Evolutionary conservation across 2,797 vertebrate species (phyloP).

Genomic region (Mycteria americana): DNA sequence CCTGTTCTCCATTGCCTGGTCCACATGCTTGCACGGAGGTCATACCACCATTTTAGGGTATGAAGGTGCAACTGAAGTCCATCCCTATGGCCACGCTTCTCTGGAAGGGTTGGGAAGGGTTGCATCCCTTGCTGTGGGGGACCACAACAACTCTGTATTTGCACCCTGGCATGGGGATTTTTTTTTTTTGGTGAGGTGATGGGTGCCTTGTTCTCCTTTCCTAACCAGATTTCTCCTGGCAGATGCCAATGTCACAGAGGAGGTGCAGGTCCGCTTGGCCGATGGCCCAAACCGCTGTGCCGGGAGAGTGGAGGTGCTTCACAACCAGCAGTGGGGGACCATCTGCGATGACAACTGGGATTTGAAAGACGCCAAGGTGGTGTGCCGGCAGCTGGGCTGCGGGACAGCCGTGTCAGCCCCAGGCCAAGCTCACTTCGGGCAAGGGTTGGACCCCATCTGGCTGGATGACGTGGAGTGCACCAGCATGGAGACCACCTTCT

Average conservation of each 20-base stretch:
- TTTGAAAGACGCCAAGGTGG: not conserved
- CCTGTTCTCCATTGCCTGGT: not conserved
- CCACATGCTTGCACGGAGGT: not conserved
- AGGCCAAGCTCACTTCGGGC: conserved; percentile 20
- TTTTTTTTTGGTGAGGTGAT: not conserved
- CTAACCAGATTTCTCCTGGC: not conserved
- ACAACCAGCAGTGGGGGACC: conserved; percentile 47
- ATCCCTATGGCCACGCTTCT: accelerated
- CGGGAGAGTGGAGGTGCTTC: conserved; percentile 64
- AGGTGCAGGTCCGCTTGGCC: conserved; percentile 2
- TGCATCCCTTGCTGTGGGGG: no score
- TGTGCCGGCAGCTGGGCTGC: conserved; percentile 49
- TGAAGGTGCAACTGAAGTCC: not conserved
- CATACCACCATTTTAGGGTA: not conserved
- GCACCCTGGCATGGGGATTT: not conserved
- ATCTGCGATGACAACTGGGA: not conserved
- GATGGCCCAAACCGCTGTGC: conserved; percentile 53
- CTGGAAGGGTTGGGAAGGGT: not conserved
- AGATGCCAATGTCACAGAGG: not conserved
- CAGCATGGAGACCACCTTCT: conserved; percentile 28
- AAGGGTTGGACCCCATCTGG: conserved; percentile 61
- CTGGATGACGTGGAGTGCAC: conserved; percentile 56
- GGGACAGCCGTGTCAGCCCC: conserved; percentile 26
- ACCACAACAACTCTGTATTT: not conserved
- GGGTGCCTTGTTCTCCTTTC: not conserved